Evolutionary conservation across 2,797 vertebrate genomes (phyloP).

Genomic region (Crossoptilon crossoptilon): DNA sequence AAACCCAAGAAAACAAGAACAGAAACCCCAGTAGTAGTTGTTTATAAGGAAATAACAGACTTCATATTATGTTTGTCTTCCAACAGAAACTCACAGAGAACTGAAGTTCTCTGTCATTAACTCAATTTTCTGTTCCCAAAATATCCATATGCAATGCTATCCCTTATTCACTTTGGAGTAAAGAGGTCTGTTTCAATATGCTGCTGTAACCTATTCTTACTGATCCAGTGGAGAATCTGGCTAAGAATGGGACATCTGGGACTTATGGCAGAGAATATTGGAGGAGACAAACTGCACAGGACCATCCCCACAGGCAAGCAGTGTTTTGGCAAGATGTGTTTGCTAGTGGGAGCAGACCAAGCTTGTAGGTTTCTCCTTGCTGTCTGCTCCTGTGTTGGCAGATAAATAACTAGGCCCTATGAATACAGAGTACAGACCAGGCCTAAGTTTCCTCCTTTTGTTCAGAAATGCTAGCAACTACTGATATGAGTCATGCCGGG

Average conservation of each 20-base stretch:
- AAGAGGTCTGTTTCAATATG: not conserved
- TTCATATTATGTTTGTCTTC: not conserved
- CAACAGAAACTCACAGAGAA: not conserved
- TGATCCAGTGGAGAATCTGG: not conserved
- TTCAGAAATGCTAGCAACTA: slow-evolving; percentile 3
- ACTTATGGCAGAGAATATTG: not conserved
- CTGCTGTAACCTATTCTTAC: not conserved
- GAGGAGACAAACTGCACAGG: not conserved
- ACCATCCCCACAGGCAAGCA: accelerated
- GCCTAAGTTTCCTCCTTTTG: slow-evolving; percentile 44
- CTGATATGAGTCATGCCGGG: not conserved
- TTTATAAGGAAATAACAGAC: not conserved
- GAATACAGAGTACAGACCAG: slow-evolving; percentile 3
- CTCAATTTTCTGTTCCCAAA: not conserved
- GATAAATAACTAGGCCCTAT: not conserved
- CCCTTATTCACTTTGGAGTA: not conserved
- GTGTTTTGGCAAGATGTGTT: not conserved
- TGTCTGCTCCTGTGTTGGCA: not conserved
- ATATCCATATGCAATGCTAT: accelerated
- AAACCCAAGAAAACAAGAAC: not conserved
- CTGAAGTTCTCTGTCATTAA: not conserved
- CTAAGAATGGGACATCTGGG: not conserved
- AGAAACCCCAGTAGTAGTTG: not conserved
- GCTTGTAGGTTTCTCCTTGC: not conserved
- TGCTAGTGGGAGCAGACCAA: not conserved